These are phyloP conservation scores for Proteles cristata DNA, from an alignment of 2,113 vertebrate species.

Conservation along the genomic window DNA sequence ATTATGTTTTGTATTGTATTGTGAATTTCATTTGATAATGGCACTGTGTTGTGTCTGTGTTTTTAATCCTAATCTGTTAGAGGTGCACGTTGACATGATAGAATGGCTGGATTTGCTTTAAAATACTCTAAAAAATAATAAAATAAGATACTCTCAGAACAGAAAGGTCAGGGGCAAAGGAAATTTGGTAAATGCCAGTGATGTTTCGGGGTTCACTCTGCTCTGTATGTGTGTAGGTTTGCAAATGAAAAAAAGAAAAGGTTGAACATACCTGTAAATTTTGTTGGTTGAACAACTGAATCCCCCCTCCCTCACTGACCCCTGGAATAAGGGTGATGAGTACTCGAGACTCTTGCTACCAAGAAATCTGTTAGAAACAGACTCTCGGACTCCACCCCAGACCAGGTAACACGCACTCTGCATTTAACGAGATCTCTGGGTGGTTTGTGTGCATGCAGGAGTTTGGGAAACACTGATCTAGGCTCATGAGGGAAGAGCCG, in stretches of 20 bases:
- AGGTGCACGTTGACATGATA: background rate
- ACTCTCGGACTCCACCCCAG: background rate
- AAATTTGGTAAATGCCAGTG: background rate
- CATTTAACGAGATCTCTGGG: background rate
- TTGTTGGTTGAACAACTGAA: background rate
- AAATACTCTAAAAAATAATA: background rate
- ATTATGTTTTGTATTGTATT: background rate
- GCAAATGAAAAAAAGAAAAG: constrained; percentile 42
- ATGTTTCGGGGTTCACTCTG: background rate
- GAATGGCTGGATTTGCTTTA: background rate
- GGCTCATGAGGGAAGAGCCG: background rate
- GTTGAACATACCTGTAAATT: background rate
- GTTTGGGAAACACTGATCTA: background rate
- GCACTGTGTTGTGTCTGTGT: background rate
- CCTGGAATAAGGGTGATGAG: background rate
- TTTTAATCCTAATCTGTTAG: background rate
- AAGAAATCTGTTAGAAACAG: background rate
- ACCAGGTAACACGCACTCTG: background rate
- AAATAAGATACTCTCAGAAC: background rate
- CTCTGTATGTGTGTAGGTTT: background rate
- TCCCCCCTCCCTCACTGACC: too few relatives aligned
- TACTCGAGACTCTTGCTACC: background rate
- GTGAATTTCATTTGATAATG: background rate
- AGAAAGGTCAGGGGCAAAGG: background rate
- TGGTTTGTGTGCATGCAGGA: accelerated